A percentile compares a stretch with the other conserved stretches of the same genome.
phyloP scores from a whole-genome alignment of 2,113 vertebrate genomes.

The Sapayoa aenigma region DNA sequence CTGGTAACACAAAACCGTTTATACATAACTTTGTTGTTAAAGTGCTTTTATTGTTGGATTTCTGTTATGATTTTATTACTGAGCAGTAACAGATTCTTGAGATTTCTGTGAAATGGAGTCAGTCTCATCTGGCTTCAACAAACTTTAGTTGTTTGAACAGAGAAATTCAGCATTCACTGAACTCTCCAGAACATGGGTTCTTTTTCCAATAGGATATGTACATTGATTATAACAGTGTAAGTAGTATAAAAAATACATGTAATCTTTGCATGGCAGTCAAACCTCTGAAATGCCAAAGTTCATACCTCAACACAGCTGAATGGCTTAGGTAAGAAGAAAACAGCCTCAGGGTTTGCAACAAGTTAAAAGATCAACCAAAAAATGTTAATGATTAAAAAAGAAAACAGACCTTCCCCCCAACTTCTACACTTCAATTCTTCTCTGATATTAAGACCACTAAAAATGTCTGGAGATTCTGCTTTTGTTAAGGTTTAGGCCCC shows the following conservation, averaged over 20 bases:
- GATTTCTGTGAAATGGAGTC: background rate
- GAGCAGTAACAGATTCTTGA: background rate
- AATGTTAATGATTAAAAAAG: background rate
- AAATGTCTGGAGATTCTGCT: background rate
- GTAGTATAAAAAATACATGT: background rate
- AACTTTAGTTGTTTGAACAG: background rate
- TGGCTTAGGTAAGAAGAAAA: background rate
- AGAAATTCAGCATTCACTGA: background rate
- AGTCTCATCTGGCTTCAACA: background rate
- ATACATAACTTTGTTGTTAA: background rate
- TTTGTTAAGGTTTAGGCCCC: background rate
- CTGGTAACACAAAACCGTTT: background rate
- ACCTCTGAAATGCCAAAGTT: background rate
- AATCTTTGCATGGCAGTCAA: background rate
- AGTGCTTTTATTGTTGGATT: background rate
- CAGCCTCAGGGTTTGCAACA: background rate
- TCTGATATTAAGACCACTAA: background rate
- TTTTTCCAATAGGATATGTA: background rate
- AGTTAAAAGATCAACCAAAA: background rate
- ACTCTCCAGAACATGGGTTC: background rate
- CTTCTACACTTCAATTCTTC: background rate
- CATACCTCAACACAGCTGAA: background rate
- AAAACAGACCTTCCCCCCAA: background rate
- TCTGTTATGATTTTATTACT: background rate
- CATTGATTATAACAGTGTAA: background rate